These are phyloP conservation scores for Nannoperca australis DNA, from an alignment of 2,797 vertebrate species.

Conservation along the genomic window DNA sequence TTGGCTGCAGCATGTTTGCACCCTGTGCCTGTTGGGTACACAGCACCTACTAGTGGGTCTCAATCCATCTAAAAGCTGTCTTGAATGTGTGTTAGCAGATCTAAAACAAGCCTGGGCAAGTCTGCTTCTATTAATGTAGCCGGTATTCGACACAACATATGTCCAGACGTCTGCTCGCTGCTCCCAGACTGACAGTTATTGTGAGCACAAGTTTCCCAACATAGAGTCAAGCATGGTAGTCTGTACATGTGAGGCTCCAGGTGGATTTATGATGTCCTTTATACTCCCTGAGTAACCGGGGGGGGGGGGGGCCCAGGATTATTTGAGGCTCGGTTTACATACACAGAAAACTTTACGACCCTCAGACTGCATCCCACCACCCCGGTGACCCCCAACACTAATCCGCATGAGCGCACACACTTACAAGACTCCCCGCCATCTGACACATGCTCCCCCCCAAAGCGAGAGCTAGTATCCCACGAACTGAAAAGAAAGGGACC, in stretches of 20 bases:
- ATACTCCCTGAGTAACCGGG: slow-evolving; percentile 54
- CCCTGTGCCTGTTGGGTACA: slow-evolving; percentile 34
- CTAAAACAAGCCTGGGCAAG: slow-evolving; percentile 40
- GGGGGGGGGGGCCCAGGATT: slow-evolving; percentile 55
- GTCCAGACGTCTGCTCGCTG: slow-evolving; percentile 56
- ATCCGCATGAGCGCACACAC: slow-evolving; percentile 47
- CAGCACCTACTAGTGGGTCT: slow-evolving; percentile 16
- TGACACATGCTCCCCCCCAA: slow-evolving; percentile 37
- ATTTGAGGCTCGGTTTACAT: slow-evolving; percentile 76
- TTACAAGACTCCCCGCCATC: slow-evolving; percentile 52
- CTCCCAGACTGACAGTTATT: slow-evolving; percentile 58
- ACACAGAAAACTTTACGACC: slow-evolving; percentile 64
- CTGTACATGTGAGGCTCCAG: slow-evolving; percentile 24
- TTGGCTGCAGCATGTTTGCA: slow-evolving; percentile 30
- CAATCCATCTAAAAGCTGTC: slow-evolving; percentile 11
- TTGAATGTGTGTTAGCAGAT: slow-evolving; percentile 41
- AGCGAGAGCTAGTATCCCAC: slow-evolving; percentile 4
- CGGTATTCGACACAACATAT: slow-evolving; percentile 50
- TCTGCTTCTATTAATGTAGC: slow-evolving; percentile 57
- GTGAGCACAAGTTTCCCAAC: slow-evolving; percentile 56
- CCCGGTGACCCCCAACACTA: slow-evolving; percentile 52
- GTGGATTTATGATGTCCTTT: slow-evolving; percentile 73
- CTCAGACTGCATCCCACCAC: slow-evolving; percentile 47
- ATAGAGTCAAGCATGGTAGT: slow-evolving; percentile 40
- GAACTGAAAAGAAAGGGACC: neutral